A percentile compares a stretch with the other conserved stretches of the same genome.
Conservation (phyloP, 2,797 vertebrate species). For the Anabacerthia variegaticeps region DNA sequence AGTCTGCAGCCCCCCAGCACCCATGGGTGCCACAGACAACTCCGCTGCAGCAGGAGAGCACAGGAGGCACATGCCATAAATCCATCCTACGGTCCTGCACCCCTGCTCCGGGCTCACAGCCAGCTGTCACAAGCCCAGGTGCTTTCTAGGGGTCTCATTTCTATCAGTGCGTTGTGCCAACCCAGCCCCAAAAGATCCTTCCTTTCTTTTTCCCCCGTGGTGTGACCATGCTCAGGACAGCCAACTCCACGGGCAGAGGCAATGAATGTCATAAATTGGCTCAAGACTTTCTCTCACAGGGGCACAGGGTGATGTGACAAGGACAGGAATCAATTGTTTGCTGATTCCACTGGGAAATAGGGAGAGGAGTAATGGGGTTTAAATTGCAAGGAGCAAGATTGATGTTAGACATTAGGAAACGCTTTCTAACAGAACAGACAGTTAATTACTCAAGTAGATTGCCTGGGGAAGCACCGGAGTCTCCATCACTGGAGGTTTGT, state of each 20-base stretch:
- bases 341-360: background rate
- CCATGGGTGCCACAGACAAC: fast-evolving
- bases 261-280: fast-evolving
- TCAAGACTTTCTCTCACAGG: background rate
- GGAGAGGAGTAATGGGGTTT: background rate
- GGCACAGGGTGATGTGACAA: fast-evolving
- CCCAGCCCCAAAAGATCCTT: background rate
- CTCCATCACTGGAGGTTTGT: background rate
- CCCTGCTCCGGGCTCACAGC: fast-evolving
- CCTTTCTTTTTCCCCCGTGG: background rate
- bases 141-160: background rate
- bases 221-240: background rate
- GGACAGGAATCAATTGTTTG: background rate
- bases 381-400: slow-evolving; percentile 3
- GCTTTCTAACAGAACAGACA: background rate
- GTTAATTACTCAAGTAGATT: slow-evolving; percentile 46
- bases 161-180: background rate
- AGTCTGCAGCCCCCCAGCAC: background rate
- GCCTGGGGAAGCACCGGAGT: background rate
- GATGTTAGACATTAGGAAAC: slow-evolving; percentile 6
- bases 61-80: background rate
- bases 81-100: background rate
- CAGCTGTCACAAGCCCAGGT: background rate
- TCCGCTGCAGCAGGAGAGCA: background rate
- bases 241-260: fast-evolving